A percentile compares a stretch with the other conserved stretches of the same genome.
Conservation (phyloP, 2,797 vertebrate species). For the Aratinga solstitialis region DNA sequence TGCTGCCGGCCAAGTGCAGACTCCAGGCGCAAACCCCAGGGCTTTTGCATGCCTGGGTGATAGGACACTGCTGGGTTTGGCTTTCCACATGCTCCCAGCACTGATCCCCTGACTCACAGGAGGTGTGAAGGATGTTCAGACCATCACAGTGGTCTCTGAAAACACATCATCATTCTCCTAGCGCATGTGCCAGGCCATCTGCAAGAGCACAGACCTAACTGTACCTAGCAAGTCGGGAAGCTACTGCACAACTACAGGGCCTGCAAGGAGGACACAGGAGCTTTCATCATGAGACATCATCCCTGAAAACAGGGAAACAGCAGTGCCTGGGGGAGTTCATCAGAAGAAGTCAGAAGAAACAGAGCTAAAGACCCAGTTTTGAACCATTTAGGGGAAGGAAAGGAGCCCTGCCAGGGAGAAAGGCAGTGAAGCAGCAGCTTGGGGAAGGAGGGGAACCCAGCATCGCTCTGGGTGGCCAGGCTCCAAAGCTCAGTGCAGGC, state of each 20-base stretch:
- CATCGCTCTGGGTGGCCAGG: neutral
- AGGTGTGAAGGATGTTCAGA: neutral
- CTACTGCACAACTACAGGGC: neutral
- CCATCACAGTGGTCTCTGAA: neutral
- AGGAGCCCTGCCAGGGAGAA: neutral
- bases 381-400: neutral
- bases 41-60: neutral
- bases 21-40: neutral
- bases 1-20: too few relatives aligned
- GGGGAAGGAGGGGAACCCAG: neutral
- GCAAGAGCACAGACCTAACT: fast-evolving
- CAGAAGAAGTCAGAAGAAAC: neutral
- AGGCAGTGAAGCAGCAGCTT: neutral
- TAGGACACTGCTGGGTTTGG: neutral
- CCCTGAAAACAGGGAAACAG: neutral
- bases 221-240: neutral
- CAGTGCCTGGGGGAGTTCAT: fast-evolving
- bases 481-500: neutral
- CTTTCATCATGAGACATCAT: neutral
- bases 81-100: neutral
- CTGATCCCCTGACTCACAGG: neutral
- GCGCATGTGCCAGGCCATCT: neutral
- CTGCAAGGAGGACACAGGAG: neutral
- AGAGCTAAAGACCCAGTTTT: neutral
- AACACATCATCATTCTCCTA: neutral